Conservation (phyloP, 2,888 invertebrate genomes). For the Acrobasis consociella region DNA sequence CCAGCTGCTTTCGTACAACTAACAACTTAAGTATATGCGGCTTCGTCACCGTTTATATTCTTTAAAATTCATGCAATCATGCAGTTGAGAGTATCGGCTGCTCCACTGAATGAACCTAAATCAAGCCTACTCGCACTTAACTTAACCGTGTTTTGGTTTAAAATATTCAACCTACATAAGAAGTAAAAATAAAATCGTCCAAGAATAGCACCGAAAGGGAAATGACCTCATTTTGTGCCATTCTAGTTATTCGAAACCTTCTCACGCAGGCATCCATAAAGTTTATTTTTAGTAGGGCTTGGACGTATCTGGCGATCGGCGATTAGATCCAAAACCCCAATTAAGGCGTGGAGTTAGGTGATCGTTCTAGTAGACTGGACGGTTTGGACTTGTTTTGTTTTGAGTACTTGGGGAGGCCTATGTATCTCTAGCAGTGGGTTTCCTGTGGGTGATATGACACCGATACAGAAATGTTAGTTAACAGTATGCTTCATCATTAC, state of each 20-base stretch:
- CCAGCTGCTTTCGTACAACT: neutral
- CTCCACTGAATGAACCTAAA: neutral
- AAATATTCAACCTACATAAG: conserved; percentile 51
- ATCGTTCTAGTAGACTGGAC: too few species aligned
- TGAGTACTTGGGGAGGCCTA: too few species aligned
- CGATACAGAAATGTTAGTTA: too few species aligned
- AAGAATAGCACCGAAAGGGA: conserved; percentile 70
- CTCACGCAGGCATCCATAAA: conserved; percentile 73
- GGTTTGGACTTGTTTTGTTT: too few species aligned
- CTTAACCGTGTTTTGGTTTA: conserved; percentile 34
- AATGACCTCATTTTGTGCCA: conserved; percentile 69
- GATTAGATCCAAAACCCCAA: conserved; percentile 65
- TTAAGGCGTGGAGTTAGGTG: conserved; percentile 39
- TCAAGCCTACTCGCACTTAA: neutral
- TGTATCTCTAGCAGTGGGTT: too few species aligned
- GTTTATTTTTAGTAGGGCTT: conserved; percentile 70
- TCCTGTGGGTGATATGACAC: too few species aligned
- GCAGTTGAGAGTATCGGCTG: neutral
- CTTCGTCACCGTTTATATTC: neutral
- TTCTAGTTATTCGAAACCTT: conserved; percentile 62
- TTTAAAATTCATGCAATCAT: neutral
- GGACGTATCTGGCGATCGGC: conserved; percentile 68
- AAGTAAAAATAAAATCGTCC: conserved; percentile 60
- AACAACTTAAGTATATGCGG: neutral
- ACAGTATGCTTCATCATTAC: too few species aligned